Evolutionary conservation across 2,797 vertebrate genomes (phyloP), one percentile per base, ranked within the genome.

Genomic region (Coregonus suidteri): DNA sequence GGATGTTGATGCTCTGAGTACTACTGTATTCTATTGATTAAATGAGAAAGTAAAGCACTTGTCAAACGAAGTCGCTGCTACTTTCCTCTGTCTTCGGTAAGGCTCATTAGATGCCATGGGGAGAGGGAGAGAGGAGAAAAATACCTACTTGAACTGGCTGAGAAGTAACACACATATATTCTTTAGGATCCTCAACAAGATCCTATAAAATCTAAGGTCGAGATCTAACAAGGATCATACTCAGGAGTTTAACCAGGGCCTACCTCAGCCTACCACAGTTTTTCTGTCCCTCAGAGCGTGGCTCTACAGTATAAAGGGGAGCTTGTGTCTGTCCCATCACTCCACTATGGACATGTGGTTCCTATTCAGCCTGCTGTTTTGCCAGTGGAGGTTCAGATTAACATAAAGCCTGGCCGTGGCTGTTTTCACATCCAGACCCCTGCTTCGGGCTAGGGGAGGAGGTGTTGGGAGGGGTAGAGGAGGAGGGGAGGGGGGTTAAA

Each of bases 351-450:
- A 94, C 94, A 95, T 95, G 91, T 95, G 94, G 91, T 95, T 95
- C 92, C 92, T 91, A 95, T 95, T 95, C 91, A 84, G 83, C 71
- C 7, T 67, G 68, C 31, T 75, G 70, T 82, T 84, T 83, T 89
- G 91, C 84, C 74, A 89, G 87, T 89, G 81, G 86, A 89, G 89
- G 71, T 74, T 76, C 78, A 89, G 91, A 95, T 95, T 94, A 93
- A 92, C 94, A 95, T 95, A 95, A 93, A 93, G 91, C 93, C 88
- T 90, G 93, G 89, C 93, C 91, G 89, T 85, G 87, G 90, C 91
- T 91, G 89, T 92, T 94, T 85, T 91, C 70, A 79, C 70, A 71
- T 71, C 20, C 70, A 25, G 70, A 53, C 20, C 70, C 13, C 47
- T 31, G 70, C 78, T 34, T 6, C 68, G 51, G 68, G 34, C 75